A percentile compares a stretch with the other conserved stretches of the same genome.
Conservation (phyloP, 1,140 invertebrate genomes). For the silkworm (Bombyx mori) region DNA sequence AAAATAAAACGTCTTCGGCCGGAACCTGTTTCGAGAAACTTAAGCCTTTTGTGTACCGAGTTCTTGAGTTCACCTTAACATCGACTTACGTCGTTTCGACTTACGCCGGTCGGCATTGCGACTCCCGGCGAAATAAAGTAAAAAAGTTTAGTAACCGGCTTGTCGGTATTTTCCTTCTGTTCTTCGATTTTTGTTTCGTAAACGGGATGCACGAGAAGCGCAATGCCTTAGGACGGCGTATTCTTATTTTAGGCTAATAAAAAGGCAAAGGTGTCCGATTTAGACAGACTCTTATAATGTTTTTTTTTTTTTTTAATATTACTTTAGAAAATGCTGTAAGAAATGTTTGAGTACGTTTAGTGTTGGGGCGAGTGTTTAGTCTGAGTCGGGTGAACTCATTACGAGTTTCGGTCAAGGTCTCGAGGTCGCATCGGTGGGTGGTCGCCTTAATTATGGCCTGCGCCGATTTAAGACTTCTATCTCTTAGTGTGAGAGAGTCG, state of each 20-base stretch:
- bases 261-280: no score
- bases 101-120: constrained; percentile 15
- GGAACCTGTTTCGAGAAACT: constrained; percentile 65
- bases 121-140: constrained; percentile 58
- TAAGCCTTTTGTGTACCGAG: constrained; percentile 64
- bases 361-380: background rate
- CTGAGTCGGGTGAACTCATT: constrained; percentile 51
- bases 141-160: constrained; percentile 67
- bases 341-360: background rate
- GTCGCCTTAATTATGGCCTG: constrained; percentile 63
- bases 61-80: constrained; percentile 50
- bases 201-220: constrained; percentile 67
- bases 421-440: constrained; percentile 56
- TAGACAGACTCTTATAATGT: no score
- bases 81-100: constrained; percentile 52
- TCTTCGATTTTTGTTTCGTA: constrained; percentile 65
- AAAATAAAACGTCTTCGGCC: constrained; percentile 68
- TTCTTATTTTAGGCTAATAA: constrained; percentile 23
- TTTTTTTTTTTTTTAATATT: no score
- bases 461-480: constrained; percentile 52
- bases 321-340: no score
- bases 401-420: constrained; percentile 66
- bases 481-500: constrained; percentile 7
- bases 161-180: constrained; percentile 64
- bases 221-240: constrained; percentile 63